phyloP scores from a whole-genome alignment of 2,888 invertebrate genomes.

The Anorthoa munda region DNA sequence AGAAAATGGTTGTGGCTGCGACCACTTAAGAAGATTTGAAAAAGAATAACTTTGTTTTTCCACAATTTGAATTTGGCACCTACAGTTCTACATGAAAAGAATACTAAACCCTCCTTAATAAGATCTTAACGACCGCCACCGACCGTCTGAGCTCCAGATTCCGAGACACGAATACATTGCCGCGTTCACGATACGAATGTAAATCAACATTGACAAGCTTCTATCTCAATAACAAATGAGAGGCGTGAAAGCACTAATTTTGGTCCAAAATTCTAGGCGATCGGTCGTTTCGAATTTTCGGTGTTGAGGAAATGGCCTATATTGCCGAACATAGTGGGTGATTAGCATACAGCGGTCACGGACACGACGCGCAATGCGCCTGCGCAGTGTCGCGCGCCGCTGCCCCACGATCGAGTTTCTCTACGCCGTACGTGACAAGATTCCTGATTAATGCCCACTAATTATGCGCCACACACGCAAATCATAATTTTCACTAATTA shows the following conservation, averaged over 20 bases:
- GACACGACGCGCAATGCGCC: constrained; percentile 65
- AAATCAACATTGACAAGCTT: constrained; percentile 48
- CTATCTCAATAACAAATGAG: constrained; percentile 49
- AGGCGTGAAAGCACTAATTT: constrained; percentile 65
- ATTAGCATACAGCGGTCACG: constrained; percentile 83
- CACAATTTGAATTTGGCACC: not conserved
- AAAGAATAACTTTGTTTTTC: not conserved
- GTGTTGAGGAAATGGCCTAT: constrained; percentile 82
- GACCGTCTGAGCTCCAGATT: constrained; percentile 10
- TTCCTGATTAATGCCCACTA: constrained; percentile 68
- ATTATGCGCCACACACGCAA: constrained; percentile 62
- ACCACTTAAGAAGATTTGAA: not conserved
- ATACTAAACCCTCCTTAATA: constrained; percentile 21
- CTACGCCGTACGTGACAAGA: constrained; percentile 78
- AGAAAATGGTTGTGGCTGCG: not conserved
- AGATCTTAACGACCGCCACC: constrained; percentile 9
- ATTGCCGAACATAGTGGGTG: constrained; percentile 78
- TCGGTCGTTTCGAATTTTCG: constrained; percentile 72
- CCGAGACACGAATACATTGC: constrained; percentile 42
- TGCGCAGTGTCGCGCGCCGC: constrained; percentile 62
- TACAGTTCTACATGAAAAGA: not conserved
- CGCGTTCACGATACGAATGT: constrained; percentile 53
- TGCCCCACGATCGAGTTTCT: constrained; percentile 76
- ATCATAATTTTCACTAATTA: constrained; percentile 76
- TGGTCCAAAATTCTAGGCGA: constrained; percentile 68